Evolutionary conservation across 2,797 vertebrate genomes (phyloP).

Genomic region (Sardinella longiceps): DNA sequence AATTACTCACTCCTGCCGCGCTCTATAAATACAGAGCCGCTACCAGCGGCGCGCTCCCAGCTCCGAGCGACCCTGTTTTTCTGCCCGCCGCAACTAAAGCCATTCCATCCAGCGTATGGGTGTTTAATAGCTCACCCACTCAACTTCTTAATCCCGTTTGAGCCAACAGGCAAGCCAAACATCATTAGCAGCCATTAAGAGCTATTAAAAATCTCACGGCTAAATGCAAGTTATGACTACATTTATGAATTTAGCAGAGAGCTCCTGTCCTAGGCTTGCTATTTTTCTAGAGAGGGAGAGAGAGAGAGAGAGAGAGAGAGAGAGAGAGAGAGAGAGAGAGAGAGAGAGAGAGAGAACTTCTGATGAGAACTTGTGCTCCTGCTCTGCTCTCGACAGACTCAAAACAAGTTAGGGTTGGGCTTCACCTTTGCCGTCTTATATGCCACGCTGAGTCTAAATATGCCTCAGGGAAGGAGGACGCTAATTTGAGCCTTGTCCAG

Average conservation of each 20-base stretch:
- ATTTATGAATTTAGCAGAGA: not conserved
- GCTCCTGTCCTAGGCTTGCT: not conserved
- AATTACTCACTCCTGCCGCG: slow-evolving; percentile 63
- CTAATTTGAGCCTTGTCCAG: slow-evolving; percentile 58
- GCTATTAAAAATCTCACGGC: not conserved
- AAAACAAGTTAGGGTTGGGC: not conserved
- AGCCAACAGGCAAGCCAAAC: slow-evolving; percentile 44
- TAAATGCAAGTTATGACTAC: slow-evolving; percentile 1
- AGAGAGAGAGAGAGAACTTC: not conserved
- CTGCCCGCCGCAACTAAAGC: slow-evolving; percentile 30
- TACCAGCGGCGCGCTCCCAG: slow-evolving; percentile 50
- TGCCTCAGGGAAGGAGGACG: slow-evolving; percentile 49
- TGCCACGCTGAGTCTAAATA: slow-evolving; percentile 42
- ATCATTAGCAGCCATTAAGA: slow-evolving; percentile 42
- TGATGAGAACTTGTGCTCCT: not conserved
- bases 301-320: no score
- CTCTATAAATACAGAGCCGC: slow-evolving; percentile 75
- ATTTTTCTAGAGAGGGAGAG: not conserved
- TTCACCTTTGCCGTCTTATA: slow-evolving; percentile 6
- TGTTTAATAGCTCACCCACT: slow-evolving; percentile 58
- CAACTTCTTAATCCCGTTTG: slow-evolving; percentile 45
- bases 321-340: not conserved
- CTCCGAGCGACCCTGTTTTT: slow-evolving; percentile 11
- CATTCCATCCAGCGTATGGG: slow-evolving; percentile 29
- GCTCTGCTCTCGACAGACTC: not conserved